Evolutionary conservation across 2,797 vertebrate species (phyloP), one percentile per base, ranked within the genome.

Genomic region (Telmatherina bonti): DNA sequence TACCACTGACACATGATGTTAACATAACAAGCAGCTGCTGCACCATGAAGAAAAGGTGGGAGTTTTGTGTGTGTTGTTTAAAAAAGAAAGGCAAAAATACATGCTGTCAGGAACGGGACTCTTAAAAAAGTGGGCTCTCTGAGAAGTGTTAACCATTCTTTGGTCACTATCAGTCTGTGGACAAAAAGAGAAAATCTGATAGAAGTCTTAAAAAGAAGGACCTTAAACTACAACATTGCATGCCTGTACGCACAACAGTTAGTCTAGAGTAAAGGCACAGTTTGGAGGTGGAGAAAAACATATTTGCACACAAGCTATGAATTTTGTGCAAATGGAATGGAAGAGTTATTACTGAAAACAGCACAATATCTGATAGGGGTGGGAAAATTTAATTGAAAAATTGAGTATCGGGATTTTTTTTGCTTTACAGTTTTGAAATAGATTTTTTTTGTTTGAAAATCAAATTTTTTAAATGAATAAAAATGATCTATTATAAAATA

Each of bases 11-110:
- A 43, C 49, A 59, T 27, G 55, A 27, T 56, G 43, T 66, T 67
- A 62, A 35, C 29, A 58, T 71, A 65, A 59, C 16, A 22, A 70
- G 63, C 43, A 55, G 49, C 33, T 26, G 33, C 63, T 76, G 30
- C 10, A 55, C 33, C 51, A 4, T 30, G 1, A 10, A 57, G 7
- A 64, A 65, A 45, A 58, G 49, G 18, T 51, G 33, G 13, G 24
- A 47, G 55, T 67, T 8, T 18, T 30, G 8, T 66, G 18, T 57
- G 12, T 8, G 52, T 49, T 63, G 20, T 61, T 60, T 66, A 10
- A 22, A 30, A 65, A 15, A n/a, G 30, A 3, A 45, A 7, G 7
- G 43, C 18, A 45, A 16, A 5, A 43, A 43, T 43, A 20, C 41
- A 18, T 43, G 41, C 7, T n/a, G 20, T 45, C 43, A 45, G 43